phyloP scores from a whole-genome alignment of 2,113 vertebrate genomes.

The Cheilinus undulatus region DNA sequence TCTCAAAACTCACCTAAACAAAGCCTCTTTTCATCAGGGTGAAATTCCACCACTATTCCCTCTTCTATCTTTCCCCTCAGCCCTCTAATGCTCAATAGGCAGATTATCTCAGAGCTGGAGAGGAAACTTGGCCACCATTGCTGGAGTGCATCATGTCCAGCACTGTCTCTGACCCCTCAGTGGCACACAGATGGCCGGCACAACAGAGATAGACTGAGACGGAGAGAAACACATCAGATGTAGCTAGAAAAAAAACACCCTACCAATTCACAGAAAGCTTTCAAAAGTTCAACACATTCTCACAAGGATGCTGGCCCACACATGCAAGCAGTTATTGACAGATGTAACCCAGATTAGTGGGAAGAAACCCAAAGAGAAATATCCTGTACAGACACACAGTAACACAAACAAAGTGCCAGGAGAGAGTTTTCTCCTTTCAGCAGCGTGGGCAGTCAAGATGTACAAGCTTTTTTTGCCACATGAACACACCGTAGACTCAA shows the following conservation, averaged over 20 bases:
- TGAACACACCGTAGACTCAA: conserved; percentile 27
- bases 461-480: not conserved
- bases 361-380: conserved; percentile 12
- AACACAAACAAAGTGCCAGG: conserved; percentile 17
- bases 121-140: conserved; percentile 53
- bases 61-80: conserved; percentile 7
- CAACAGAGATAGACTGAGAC: conserved; percentile 31
- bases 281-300: conserved; percentile 12
- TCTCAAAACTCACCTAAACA: conserved; percentile 17
- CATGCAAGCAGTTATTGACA: conserved; percentile 31
- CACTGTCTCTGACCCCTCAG: conserved; percentile 56
- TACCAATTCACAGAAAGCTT: conserved; percentile 24
- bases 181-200: conserved; percentile 64
- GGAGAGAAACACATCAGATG: conserved; percentile 48
- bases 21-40: conserved; percentile 50
- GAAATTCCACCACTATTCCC: conserved; percentile 43
- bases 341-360: conserved; percentile 31
- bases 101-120: conserved; percentile 56
- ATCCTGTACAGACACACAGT: conserved; percentile 20
- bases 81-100: conserved; percentile 47
- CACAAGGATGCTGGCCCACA: conserved; percentile 16
- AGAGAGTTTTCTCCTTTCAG: conserved; percentile 20
- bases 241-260: conserved; percentile 46
- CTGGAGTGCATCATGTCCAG: conserved; percentile 51
- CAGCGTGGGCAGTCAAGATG: not conserved